phyloP scores from a whole-genome alignment of 1,140 invertebrate species.

The Delia radicum region DNA sequence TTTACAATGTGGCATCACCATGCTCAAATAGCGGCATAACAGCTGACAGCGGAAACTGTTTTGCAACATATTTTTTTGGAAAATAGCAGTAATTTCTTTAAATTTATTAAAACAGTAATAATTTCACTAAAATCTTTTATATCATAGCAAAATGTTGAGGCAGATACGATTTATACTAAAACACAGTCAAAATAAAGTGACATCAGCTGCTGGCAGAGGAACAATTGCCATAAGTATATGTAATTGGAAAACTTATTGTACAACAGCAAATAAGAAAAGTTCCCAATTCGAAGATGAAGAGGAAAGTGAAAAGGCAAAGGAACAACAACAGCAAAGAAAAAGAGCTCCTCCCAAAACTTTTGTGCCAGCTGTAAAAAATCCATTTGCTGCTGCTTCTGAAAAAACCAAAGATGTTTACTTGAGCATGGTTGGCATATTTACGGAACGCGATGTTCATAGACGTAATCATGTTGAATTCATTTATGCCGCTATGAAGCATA shows the following conservation, averaged over 20 bases:
- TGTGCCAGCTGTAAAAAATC: constrained; percentile 37
- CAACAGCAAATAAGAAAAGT: neutral
- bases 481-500: constrained; percentile 78
- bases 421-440: constrained; percentile 72
- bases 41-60: neutral
- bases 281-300: neutral
- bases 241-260: constrained; percentile 10
- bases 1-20: neutral
- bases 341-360: neutral
- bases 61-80: neutral
- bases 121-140: neutral
- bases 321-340: neutral
- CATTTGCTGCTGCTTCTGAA: constrained; percentile 47
- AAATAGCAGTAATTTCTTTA: neutral
- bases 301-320: neutral
- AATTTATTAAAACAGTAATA: neutral
- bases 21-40: neutral
- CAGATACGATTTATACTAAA: neutral
- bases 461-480: constrained; percentile 93
- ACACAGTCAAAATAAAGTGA: neutral
- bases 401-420: constrained; percentile 76
- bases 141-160: neutral
- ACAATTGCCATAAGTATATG: neutral
- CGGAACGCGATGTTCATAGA: constrained; percentile 62
- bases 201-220: neutral